Evolutionary conservation across 2,797 vertebrate species (phyloP).

Genomic region (Esox masquinongy): DNA sequence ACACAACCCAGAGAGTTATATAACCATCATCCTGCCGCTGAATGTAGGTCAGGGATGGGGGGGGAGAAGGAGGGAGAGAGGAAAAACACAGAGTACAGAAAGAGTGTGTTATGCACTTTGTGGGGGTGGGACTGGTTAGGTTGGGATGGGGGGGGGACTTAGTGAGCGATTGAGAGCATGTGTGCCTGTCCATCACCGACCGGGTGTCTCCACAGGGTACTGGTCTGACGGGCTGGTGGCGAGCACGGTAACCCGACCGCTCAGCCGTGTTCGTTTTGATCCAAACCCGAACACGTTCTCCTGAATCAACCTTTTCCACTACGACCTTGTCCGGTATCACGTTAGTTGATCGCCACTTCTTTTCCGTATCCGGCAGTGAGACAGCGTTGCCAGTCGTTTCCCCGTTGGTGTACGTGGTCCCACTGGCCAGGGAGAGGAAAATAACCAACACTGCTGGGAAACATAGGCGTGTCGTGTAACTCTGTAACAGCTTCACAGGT

Average conservation of each 20-base stretch:
- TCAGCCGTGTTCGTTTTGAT: too few species aligned
- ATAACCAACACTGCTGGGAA: not conserved
- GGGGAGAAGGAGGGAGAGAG: not conserved
- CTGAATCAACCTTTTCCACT: too few species aligned
- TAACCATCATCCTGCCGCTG: not conserved
- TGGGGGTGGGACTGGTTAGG: not conserved
- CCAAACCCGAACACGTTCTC: too few species aligned
- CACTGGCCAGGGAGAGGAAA: not conserved
- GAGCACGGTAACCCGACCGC: too few species aligned
- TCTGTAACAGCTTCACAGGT: not conserved
- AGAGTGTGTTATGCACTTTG: not conserved
- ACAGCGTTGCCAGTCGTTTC: not conserved
- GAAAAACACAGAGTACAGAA: not conserved
- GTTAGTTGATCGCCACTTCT: too few species aligned
- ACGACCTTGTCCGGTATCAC: too few species aligned
- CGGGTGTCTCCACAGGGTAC: too few species aligned
- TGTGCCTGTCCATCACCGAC: not conserved
- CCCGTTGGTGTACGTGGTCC: not conserved
- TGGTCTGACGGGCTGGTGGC: too few species aligned
- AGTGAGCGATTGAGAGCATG: not conserved
- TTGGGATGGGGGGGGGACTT: not conserved
- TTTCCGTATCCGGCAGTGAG: too few species aligned
- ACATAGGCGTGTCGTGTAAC: not conserved
- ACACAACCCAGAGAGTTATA: slow-evolving; percentile 5
- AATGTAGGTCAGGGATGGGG: not conserved